Evolutionary conservation across 2,888 invertebrate genomes (phyloP), one percentile per base, ranked within the genome.

Genomic region (Autographa pulchrina): DNA sequence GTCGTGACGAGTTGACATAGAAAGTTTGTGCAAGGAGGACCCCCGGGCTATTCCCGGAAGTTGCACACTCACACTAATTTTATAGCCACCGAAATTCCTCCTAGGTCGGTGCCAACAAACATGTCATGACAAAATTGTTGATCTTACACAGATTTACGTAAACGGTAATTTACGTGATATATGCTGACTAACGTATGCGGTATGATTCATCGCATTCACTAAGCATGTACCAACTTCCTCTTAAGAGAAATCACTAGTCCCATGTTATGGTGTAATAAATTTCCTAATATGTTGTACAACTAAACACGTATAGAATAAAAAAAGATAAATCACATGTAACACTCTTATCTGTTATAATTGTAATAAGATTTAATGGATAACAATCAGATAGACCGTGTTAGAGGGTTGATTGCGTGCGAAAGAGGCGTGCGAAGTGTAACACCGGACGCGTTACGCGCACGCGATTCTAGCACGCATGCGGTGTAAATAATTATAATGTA

Each of bases 71-170:
- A 89, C 91, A 92, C 92, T 90, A 91, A 91, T 92, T 93, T 93
- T 93, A 93, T 92, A 92, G 92, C 91, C 92, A 93, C 93, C 86
- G 90, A 90, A 90, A 91, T 90, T 88, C 88, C 88, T 83, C 48
- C 76, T 65, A 74, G 82, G 78, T 78, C 78, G 52, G 80, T 81
- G 65, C 74, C 73, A 78, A 78, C 86, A 80, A 83, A 84, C 81
- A 80, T 82, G 81, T 82, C 86, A 80, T 82, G 82, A 83, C 86
- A 80, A 80, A 83, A 73, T 65, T 71, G 63, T 75, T 78, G 65
- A 65, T 74, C 75, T 66, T 65, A 62, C 63, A 72, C 69, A 68
- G 63, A 56, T 68, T 68, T 62, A 78, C 70, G 68, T 67, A 32
- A 35, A 60, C 31, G 58, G 25, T 31, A 65, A 62, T 38, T 13